Evolutionary conservation across 2,888 invertebrate genomes (phyloP).

Genomic region (Uloborus plumipes): DNA sequence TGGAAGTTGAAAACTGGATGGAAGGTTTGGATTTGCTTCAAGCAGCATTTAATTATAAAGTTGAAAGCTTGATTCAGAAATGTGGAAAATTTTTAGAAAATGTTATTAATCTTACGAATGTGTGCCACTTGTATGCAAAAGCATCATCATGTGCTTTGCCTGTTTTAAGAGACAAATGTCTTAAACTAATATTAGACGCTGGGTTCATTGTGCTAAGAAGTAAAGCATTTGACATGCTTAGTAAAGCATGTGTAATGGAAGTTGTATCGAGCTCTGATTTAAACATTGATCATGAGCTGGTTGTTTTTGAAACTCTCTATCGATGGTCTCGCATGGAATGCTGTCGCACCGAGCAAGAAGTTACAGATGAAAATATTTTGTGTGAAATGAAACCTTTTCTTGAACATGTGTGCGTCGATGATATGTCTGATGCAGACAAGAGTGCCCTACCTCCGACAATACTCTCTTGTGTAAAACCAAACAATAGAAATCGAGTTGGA

Average conservation of each 20-base stretch:
- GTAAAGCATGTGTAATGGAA: conserved; percentile 52
- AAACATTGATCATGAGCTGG: conserved; percentile 47
- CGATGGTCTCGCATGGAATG: conserved; percentile 51
- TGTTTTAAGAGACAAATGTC: conserved; percentile 42
- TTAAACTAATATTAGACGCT: conserved; percentile 53
- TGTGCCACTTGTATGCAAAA: conserved; percentile 51
- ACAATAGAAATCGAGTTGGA: conserved; percentile 45
- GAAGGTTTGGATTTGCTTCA: conserved; percentile 39
- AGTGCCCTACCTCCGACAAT: conserved; percentile 46
- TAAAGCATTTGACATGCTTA: conserved; percentile 39
- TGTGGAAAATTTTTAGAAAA: conserved; percentile 55
- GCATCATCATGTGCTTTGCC: conserved; percentile 38
- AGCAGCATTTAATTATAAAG: conserved; percentile 43
- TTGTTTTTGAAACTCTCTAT: conserved; percentile 49
- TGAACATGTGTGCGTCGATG: conserved; percentile 52
- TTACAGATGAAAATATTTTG: conserved; percentile 46
- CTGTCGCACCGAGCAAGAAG: conserved; percentile 28
- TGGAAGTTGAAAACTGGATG: conserved; percentile 48
- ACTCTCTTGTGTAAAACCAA: conserved; percentile 49
- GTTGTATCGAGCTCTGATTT: conserved; percentile 36
- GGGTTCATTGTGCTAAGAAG: conserved; percentile 53
- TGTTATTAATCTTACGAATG: conserved; percentile 45
- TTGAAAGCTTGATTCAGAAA: conserved; percentile 38
- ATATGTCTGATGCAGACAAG: conserved; percentile 60
- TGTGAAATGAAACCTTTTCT: conserved; percentile 46